Conservation (phyloP, 2,888 invertebrate genomes). For the Gnatocerus cornutus region DNA sequence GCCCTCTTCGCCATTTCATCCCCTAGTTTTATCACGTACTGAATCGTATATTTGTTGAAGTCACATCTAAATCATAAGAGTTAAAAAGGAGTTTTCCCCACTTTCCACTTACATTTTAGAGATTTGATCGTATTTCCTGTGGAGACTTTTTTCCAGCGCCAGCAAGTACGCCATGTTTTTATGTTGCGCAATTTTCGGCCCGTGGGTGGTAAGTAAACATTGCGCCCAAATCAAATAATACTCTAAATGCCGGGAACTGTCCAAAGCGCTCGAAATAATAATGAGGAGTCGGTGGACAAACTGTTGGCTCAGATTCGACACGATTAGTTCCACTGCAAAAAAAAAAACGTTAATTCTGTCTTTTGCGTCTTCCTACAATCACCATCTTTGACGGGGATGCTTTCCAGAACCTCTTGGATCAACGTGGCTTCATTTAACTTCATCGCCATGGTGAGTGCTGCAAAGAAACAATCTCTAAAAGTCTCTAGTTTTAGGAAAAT, state of each 20-base stretch:
- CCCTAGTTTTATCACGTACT: constrained; percentile 73
- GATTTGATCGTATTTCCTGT: constrained; percentile 85
- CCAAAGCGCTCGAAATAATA: constrained; percentile 82
- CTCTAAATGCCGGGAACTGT: constrained; percentile 87
- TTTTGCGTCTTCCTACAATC: constrained; percentile 65
- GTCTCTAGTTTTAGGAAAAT: constrained; percentile 16
- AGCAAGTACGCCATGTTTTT: constrained; percentile 80
- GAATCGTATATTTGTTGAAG: constrained; percentile 89
- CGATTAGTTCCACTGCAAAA: constrained; percentile 84
- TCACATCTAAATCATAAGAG: constrained; percentile 76
- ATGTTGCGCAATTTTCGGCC: constrained; percentile 72
- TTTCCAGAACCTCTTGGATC: constrained; percentile 87
- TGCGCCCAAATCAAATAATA: constrained; percentile 90
- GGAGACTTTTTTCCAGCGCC: constrained; percentile 85
- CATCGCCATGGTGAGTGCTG: constrained; percentile 88
- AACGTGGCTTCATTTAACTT: constrained; percentile 87
- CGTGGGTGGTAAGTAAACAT: constrained; percentile 79
- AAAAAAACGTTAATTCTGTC: constrained; percentile 54
- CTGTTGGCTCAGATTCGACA: constrained; percentile 79
- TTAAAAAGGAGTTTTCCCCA: constrained; percentile 13
- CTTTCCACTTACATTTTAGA: constrained; percentile 88
- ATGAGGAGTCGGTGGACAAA: constrained; percentile 84
- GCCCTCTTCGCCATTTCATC: constrained; percentile 71
- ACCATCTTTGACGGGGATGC: constrained; percentile 85
- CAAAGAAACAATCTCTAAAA: constrained; percentile 56